Base-by-base conservation (phyloP, 2,113 vertebrate species). In the Panthera leo region DNA sequence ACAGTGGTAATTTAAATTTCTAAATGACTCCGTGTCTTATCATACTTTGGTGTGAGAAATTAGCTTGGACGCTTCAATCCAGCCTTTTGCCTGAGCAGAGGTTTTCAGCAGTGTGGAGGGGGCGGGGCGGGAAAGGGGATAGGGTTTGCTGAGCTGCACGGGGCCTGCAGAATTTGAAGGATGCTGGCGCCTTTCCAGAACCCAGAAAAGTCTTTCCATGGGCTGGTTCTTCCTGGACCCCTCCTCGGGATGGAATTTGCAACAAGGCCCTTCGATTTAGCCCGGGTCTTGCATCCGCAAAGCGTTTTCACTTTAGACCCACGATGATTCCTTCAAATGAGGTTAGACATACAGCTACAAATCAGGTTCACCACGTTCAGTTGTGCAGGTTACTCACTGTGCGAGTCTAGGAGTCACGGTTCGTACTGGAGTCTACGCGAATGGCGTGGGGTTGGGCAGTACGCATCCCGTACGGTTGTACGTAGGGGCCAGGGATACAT, bases 1-100 rank as follows among this genome's bases (percentile, higher is more conserved):
- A 97, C 82, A 97, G 88, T 3, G 83, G 73, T 91, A 36, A 95
- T 94, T 96, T 97, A 86, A 70, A 80, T 96, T 95, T 95, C 95
- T 73, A 85, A 92, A 45, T 73, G 95, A 31, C 70, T 85, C 85
- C 12, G 16, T 25, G 87, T 75, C 63, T 94, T 71, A 23, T 53
- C 93, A 42, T 25, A 51, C 48, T 71, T 80, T 31, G 10, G 80
- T 63, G 63, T 93, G 94, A 96, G 92, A 95, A 95, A 94, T 93
- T 8, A 68, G 73, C 90, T 61, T 12, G 8, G 51, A 86, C 9
- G 5, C 73, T 75, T 39, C 31, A 67, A 58, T 75, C 45, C 15
- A 80, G 78, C 9, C 79, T 71, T 85, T 83, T 31, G 79, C 71
- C 29, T 3, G 67, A 61, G 39, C 12, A 13, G 67, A 39, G 75